Base-by-base conservation (phyloP, 2,113 vertebrate species). In the Caloenas nicobarica region DNA sequence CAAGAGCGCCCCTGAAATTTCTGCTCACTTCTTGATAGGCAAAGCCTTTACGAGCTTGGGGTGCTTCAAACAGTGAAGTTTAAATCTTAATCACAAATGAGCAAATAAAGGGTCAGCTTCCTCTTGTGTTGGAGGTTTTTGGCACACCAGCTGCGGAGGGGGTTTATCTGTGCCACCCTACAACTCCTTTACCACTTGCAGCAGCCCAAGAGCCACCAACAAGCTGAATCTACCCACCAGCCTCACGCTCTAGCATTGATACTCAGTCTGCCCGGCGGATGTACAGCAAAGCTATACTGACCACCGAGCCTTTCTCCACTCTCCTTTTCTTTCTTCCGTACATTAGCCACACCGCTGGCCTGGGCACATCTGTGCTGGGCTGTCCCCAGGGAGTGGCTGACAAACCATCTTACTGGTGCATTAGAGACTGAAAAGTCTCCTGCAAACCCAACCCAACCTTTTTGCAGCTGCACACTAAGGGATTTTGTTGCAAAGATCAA, bases 151-250 rank as follows among this genome's bases (percentile, higher is more conserved):
- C 26, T 46, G 15, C 7, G n/a, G 46, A 66, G 18, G 7, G 25
- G 40, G 21, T 21, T 23, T n/a, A 60, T 7, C 28, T 3, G 2
- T 36, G 24, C 15, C 34, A 62, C 9, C 25, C 36, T 61, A 51
- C 38, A 44, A 54, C 50, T 65, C 42, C 56, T n/a, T 82, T 44
- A n/a, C 21, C 5, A 13, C 26, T 26, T 56, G 58, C 26, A 48
- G 71, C 48, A 77, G 64, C 58, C 64, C 53, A 13, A 54, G 38
- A 50, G 12, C 22, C 40, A 40, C 58, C 33, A 57, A 28, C 18
- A 29, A 0, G 3, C 17, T 1, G 0, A 42, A 29, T 65, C 76
- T 50, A 34, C 46, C 26, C 7, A 8, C 31, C 31, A 65, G 50
- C 42, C 36, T 57, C 54, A 33, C 0, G 12, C 38, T 58, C 29